A percentile compares a stretch with the other conserved stretches of the same genome.
These are phyloP conservation scores for Tricholaema leucomelas DNA, from an alignment of 2,113 vertebrate genomes.

Conservation along the genomic window DNA sequence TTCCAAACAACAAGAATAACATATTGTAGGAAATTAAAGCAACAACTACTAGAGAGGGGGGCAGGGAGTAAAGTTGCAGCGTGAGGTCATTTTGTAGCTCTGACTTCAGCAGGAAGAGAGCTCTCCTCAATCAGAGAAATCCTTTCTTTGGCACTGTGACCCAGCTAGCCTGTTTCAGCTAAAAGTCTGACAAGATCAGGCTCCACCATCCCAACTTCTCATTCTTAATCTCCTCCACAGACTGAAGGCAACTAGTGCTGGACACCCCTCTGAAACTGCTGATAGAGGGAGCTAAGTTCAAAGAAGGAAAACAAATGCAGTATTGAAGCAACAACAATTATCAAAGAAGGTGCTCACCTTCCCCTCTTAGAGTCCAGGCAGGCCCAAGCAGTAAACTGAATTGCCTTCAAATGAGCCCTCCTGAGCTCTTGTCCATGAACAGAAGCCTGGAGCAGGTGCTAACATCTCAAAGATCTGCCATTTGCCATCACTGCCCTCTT, in stretches of 20 bases:
- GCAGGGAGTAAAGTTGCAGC: neutral
- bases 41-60: constrained; percentile 55
- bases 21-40: constrained; percentile 77
- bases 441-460: neutral
- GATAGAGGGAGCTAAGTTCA: neutral
- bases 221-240: neutral
- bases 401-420: neutral
- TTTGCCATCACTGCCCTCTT: neutral
- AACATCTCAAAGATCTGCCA: neutral
- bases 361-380: neutral
- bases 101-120: constrained; percentile 44
- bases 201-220: neutral
- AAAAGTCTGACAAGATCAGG: constrained; percentile 16
- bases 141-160: constrained; percentile 16
- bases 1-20: constrained; percentile 71
- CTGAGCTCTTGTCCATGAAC: neutral
- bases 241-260: neutral
- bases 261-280: neutral
- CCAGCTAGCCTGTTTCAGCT: neutral
- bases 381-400: neutral
- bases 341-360: neutral
- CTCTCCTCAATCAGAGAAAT: constrained; percentile 36
- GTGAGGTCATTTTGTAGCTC: constrained; percentile 41
- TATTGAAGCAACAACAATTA: neutral
- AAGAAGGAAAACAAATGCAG: neutral